Base-by-base conservation (phyloP, 2,113 vertebrate genomes). In the Dicerorhinus sumatrensis region DNA sequence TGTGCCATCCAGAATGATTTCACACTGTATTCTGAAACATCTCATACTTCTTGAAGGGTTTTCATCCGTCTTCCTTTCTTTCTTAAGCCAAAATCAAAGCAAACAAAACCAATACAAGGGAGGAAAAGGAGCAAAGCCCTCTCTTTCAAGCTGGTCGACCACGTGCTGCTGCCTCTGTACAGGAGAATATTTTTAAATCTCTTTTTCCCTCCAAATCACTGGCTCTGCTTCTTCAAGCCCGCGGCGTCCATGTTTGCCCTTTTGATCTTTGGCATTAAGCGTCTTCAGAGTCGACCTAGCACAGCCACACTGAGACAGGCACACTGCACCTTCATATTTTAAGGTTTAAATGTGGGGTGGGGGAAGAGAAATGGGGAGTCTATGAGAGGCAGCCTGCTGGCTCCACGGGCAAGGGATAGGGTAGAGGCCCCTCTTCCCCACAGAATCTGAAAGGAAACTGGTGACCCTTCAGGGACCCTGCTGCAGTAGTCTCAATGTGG, bases 21-120 rank as follows among this genome's bases (percentile, higher is more conserved):
- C 58, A 51, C 8, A 0, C 4, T 0, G 1, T 1, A 1, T 39
- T 42, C 20, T 0, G 2, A 83, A 46, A 8, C 3, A 0, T 3
- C 25, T 17, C 18, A 17, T 2, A 1, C 48, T 21, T 58, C 89
- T 48, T 14, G 16, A 33, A 0, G 3, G 27, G 33, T 27, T 46
- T 25, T n/a, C 5, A 60, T 6, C 70, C 1, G 14, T 5, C 46
- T 58, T 36, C 25, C 67, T 33, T 58, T 51, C 46, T 33, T n/a
- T 16, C 72, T 48, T 36, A 20, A 84, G 46, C 81, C 27, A 23
- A 62, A 60, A 58, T 10, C 79, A 42, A 86, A 11, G 46, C 16
- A 48, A 63, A 16, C 17, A 63, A 39, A 73, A 58, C 18, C 60
- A 65, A 65, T 0, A 0, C 20, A 2, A 58, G 54, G 9, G 3